These are phyloP conservation scores for Heterodera schachtii DNA, from an alignment of 1,140 invertebrate species.

Conservation along the genomic window DNA sequence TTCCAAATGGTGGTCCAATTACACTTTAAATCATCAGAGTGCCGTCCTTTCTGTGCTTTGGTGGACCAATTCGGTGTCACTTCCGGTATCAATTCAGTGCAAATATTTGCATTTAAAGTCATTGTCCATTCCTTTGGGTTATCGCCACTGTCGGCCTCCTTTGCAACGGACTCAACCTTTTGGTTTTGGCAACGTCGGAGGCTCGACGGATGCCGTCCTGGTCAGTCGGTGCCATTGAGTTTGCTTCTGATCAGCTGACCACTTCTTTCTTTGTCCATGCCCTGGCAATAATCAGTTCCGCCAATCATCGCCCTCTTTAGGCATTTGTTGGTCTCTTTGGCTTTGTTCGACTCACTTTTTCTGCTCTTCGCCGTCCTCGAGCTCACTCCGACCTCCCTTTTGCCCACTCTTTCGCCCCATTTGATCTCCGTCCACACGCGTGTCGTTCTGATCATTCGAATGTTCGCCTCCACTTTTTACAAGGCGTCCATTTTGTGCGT, in stretches of 20 bases:
- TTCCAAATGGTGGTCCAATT: background rate
- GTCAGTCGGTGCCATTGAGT: constrained; percentile 33
- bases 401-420: constrained; percentile 34
- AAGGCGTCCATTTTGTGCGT: constrained; percentile 64
- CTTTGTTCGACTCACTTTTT: constrained; percentile 61
- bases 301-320: constrained; percentile 40
- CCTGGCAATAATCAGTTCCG: constrained; percentile 3
- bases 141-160: constrained; percentile 59
- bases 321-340: constrained; percentile 61
- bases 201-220: constrained; percentile 59
- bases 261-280: background rate
- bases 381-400: constrained; percentile 53
- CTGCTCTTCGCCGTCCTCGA: constrained; percentile 60
- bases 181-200: constrained; percentile 57
- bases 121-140: constrained; percentile 36
- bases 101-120: background rate
- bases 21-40: constrained; percentile 29
- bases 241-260: no score
- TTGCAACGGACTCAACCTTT: constrained; percentile 62
- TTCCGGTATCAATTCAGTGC: background rate
- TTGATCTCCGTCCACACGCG: constrained; percentile 60
- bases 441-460: constrained; percentile 57
- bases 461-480: constrained; percentile 64
- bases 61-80: constrained; percentile 60
- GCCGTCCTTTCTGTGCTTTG: constrained; percentile 58